Base-by-base conservation (phyloP, 2,888 invertebrate species). In the Polydrusus tereticollis region DNA sequence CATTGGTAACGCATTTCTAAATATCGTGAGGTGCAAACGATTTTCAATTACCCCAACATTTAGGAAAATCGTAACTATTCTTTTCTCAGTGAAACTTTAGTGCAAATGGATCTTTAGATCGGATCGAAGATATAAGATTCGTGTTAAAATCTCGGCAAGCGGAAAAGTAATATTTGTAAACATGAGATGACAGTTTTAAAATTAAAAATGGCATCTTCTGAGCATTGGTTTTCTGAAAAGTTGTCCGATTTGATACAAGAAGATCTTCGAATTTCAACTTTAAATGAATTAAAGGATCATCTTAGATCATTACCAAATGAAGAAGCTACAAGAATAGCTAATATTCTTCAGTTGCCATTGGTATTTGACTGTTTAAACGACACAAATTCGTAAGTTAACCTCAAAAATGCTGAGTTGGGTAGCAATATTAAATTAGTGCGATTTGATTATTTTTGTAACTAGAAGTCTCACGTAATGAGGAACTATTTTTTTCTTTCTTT, bases 361-460 rank as follows among this genome's bases (percentile, higher is more conserved):
- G 87, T 93, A 66, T 88, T 92, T 72, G 88, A 90, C 45, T 92
- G 92, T 78, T 84, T 92, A 33, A 89, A 91, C 80, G 86, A 87
- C 69, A 84, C 87, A 7, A 87, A 86, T 64, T 81, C 80, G 87
- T 87, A 84, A 84, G 85, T 81, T 77, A 81, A 78, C 75, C 74
- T 77, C 60, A 76, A 78, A 79, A 79, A 20, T 78, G 78, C 78
- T 78, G 58, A 64, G 77, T 79, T n/a, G 23, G 20, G 6, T 2
- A 43, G 4, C 4, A 1, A 36, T 26, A 26, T 5, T 26, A n/a
- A 26, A 5, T 26, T 26, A 5, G 26, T 26, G 26, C 4, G 3
- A 26, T 26, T 7, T 26, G 26, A 26, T 26, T 5, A 5, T 26
- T 26, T 26, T 5, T 5, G 26, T 26, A 26, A 26, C 7, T 26